A percentile compares a stretch with the other conserved stretches of the same genome.
Evolutionary conservation across 2,113 vertebrate species (phyloP).

Genomic region (Sphaerodactylus townsendi): DNA sequence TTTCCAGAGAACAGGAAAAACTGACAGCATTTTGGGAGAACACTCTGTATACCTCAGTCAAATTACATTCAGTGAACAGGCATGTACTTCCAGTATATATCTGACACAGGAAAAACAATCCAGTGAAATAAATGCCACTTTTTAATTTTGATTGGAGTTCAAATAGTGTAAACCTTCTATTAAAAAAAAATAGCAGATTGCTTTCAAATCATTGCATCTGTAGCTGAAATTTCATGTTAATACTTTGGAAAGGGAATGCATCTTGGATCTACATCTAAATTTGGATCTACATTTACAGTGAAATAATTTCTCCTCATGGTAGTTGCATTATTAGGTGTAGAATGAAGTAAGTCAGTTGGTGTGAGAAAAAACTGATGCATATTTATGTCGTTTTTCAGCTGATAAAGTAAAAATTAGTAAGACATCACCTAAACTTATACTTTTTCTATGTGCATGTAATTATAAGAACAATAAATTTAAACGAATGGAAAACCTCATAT

Average conservation of each 20-base stretch:
- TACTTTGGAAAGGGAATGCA: background rate
- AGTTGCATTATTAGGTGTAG: background rate
- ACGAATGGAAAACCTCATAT: too few relatives aligned
- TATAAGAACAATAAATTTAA: too few relatives aligned
- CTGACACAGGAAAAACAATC: background rate
- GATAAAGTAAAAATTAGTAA: background rate
- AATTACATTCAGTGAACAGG: background rate
- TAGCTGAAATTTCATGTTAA: background rate
- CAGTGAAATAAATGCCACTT: background rate
- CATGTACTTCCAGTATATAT: background rate
- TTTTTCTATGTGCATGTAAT: too few relatives aligned
- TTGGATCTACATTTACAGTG: background rate
- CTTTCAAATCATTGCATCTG: background rate
- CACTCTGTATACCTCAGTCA: background rate
- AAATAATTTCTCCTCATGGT: background rate
- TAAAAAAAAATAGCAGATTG: background rate
- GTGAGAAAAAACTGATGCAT: background rate
- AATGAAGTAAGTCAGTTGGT: background rate
- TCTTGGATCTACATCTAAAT: too few relatives aligned
- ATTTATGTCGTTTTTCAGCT: background rate
- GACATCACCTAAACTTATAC: background rate
- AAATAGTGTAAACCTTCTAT: background rate
- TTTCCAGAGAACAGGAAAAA: background rate
- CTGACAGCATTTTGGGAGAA: background rate
- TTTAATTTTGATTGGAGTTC: background rate